These are phyloP conservation scores for Coturnix japonica DNA, from an alignment of 2,113 vertebrate species.

Conservation along the genomic window DNA sequence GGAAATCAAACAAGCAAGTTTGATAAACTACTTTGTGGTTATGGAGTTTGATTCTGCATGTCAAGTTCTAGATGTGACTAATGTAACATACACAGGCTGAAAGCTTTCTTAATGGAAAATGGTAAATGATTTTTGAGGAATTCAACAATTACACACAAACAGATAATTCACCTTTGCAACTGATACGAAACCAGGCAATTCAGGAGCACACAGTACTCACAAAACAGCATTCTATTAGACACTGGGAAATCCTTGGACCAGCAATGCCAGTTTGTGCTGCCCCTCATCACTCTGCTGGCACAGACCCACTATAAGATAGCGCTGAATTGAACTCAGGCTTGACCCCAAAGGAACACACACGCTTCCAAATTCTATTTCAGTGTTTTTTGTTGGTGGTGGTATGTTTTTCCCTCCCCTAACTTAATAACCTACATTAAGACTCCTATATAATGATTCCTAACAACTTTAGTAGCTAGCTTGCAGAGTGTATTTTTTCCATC, in stretches of 20 bases:
- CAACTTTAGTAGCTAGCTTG: not conserved
- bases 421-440: not conserved
- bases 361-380: not conserved
- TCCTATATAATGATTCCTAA: not conserved
- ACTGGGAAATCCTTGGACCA: not conserved
- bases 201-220: not conserved
- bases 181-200: not conserved
- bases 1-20: not conserved
- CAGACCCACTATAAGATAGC: not conserved
- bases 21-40: too few relatives aligned
- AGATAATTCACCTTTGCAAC: not conserved
- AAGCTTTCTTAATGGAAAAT: not conserved
- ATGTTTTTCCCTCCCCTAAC: not conserved
- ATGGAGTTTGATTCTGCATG: too few relatives aligned
- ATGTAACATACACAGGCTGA: rapidly evolving
- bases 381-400: too few relatives aligned
- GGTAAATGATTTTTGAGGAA: not conserved
- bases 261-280: not conserved
- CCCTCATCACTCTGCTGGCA: not conserved
- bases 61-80: not conserved
- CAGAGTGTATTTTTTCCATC: not conserved
- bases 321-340: not conserved
- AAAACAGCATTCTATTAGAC: not conserved
- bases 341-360: not conserved
- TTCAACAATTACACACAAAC: rapidly evolving